These are phyloP conservation scores for Larimichthys polyactis DNA, from an alignment of 2,113 vertebrate species.

Conservation along the genomic window DNA sequence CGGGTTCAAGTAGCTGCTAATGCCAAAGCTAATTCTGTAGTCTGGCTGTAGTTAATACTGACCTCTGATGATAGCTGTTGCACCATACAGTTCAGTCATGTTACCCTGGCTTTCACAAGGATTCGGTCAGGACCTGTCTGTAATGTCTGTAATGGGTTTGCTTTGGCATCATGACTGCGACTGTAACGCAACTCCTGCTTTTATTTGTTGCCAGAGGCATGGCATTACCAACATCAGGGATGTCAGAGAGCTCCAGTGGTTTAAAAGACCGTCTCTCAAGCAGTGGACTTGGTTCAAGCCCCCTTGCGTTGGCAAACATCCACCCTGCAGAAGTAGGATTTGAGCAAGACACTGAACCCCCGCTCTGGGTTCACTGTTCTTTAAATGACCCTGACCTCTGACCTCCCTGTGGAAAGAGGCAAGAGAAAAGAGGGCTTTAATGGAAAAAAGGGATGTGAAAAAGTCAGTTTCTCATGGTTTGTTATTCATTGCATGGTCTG, in stretches of 20 bases:
- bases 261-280: constrained; percentile 33
- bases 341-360: constrained; percentile 39
- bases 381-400: constrained; percentile 29
- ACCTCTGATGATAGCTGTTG: constrained; percentile 18
- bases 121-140: constrained; percentile 50
- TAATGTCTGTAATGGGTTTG: constrained; percentile 55
- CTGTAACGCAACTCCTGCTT: constrained; percentile 58
- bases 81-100: constrained; percentile 31
- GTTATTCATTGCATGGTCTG: constrained; percentile 17
- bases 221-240: constrained; percentile 42
- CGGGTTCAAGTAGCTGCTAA: background rate
- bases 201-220: constrained; percentile 59
- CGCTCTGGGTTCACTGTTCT: constrained; percentile 18
- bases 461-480: constrained; percentile 41
- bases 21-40: constrained; percentile 3
- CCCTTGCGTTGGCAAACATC: constrained; percentile 20
- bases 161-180: constrained; percentile 48
- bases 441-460: constrained; percentile 18
- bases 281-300: constrained; percentile 11
- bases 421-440: constrained; percentile 2
- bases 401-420: constrained; percentile 36
- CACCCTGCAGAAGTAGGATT: constrained; percentile 37
- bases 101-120: constrained; percentile 51
- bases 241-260: constrained; percentile 13
- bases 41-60: constrained; percentile 10